Conservation (phyloP, 2,797 vertebrate species). For the Amblyopsis hoosieri region DNA sequence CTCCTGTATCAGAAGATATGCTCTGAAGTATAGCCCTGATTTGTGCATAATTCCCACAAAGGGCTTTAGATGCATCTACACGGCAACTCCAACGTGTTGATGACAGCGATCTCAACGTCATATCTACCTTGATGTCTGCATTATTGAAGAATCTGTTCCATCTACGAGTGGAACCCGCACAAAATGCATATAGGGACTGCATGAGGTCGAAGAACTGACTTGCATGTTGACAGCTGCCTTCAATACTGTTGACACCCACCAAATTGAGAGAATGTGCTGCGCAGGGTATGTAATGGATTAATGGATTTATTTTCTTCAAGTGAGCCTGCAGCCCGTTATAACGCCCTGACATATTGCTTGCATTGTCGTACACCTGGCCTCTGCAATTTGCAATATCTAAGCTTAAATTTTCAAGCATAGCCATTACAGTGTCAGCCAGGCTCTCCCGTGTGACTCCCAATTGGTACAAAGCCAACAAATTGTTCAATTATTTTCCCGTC, state of each 20-base stretch:
- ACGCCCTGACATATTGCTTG: conserved; percentile 10
- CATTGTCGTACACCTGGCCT: conserved; percentile 6
- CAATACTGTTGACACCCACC: neutral
- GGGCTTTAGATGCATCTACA: conserved; percentile 16
- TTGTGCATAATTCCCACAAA: conserved; percentile 19
- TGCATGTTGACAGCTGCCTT: neutral
- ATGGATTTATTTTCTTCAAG: neutral
- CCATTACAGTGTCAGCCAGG: conserved; percentile 6
- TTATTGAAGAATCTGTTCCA: conserved; percentile 5
- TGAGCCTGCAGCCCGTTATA: conserved; percentile 9
- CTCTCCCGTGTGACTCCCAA: conserved; percentile 10
- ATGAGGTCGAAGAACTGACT: no score
- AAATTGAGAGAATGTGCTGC: conserved; percentile 5
- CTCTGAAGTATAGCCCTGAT: conserved; percentile 5
- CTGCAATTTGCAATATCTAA: conserved; percentile 10
- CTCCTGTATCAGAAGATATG: neutral
- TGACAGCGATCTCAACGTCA: conserved; percentile 14
- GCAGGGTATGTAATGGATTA: conserved; percentile 14
- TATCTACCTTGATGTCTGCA: conserved; percentile 11
- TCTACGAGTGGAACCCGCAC: conserved; percentile 10
- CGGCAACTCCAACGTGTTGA: conserved; percentile 11
- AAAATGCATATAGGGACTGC: conserved; percentile 11
- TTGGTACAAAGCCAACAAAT: neutral
- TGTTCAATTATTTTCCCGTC: neutral
- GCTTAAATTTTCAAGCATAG: neutral